Evolutionary conservation across 2,888 invertebrate species (phyloP), one percentile per base, ranked within the genome.

Genomic region (Brachyopa scutellaris): DNA sequence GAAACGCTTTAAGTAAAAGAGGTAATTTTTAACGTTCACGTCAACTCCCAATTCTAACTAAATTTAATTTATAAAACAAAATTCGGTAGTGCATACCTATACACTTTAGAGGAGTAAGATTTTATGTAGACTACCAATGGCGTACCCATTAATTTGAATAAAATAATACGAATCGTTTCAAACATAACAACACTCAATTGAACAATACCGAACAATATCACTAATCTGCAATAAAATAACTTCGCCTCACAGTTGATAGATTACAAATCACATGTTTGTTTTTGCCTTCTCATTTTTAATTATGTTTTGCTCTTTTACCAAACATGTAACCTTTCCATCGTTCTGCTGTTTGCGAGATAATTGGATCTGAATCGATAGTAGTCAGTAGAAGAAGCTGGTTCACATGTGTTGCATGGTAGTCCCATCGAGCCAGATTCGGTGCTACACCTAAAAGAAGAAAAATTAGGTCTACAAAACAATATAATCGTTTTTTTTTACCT

Each of bases 341-440:
- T 86, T 95, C 95, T 0, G 97, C 98, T 0, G 97, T 97, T 64
- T 94, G 93, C 11, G 94, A 92, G 83, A 98, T 93, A 67, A 98
- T 92, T 0, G 95, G 94, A 86, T 97, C 96, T 70, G 93, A 93
- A 85, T 97, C 97, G 45, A 99, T 93, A 0, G 97, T 96, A 36
- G 95, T 95, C 19, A 99, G 91, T 69, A 98, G 92, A 84, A 99
- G 93, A 84, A 98, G 92, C 88, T 99, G 98, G 91, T 98, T 99
- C 19, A 99, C 95, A 89, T 99, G 99, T 0, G 99, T 98, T 0
- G 98, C 97, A 91, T 99, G 99, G 90, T 99, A 99, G 89, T 99
- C 99, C 98, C 99, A 99, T 69, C 99, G 92, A 0, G 99, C 99
- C 80, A 99, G 92, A 90, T 99, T 99, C 0, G 97, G 97, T 21